phyloP scores from a whole-genome alignment of 2,888 invertebrate genomes.

The Pyrrhosoma nymphula region DNA sequence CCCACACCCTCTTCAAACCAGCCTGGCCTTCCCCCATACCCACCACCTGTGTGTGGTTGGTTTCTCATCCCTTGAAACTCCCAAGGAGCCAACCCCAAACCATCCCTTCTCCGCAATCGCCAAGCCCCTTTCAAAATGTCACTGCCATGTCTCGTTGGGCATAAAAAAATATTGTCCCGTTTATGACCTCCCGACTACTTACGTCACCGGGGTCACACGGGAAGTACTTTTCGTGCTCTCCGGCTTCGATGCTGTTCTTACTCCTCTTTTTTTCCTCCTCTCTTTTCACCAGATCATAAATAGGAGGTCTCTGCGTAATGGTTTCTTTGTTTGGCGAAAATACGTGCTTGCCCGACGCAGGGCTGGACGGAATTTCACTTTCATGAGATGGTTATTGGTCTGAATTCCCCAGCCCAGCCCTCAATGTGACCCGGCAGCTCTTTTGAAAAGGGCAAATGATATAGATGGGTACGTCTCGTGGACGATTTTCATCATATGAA shows the following conservation, averaged over 20 bases:
- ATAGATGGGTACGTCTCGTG: conserved; percentile 3
- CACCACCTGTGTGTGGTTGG: neutral
- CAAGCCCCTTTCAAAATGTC: neutral
- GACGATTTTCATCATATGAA: conserved; percentile 4
- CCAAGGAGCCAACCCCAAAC: neutral
- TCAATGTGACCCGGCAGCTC: neutral
- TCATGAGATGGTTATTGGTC: conserved; percentile 52
- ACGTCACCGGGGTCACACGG: conserved; percentile 1
- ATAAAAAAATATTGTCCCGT: neutral
- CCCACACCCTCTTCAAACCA: neutral
- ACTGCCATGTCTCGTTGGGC: neutral
- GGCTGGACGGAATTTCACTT: conserved; percentile 12
- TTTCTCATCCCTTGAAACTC: neutral
- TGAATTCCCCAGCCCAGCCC: neutral
- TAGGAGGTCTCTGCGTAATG: neutral
- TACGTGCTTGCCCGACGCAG: neutral
- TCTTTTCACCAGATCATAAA: neutral
- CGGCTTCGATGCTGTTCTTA: neutral
- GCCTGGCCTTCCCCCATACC: neutral
- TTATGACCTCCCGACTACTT: neutral
- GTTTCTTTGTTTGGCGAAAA: neutral
- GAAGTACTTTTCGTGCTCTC: neutral
- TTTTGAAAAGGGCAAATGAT: conserved; percentile 8
- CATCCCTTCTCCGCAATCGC: neutral
- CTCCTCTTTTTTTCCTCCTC: neutral